Conservation (phyloP, 2,888 invertebrate genomes). For the Sphaerophoria rueppellii region DNA sequence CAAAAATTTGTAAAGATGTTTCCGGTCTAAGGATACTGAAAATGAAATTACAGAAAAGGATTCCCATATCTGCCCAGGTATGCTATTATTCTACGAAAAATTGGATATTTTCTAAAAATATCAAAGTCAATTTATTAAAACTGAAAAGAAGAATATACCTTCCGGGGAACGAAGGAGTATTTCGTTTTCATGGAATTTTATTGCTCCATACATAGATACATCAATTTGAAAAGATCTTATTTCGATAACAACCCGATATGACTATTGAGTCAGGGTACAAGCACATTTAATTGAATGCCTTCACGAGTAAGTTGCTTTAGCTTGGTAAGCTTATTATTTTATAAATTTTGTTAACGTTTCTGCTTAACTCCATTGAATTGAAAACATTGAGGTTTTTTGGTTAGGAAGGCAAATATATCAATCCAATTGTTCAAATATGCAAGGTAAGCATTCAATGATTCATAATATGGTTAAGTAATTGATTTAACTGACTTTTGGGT, state of each 20-base stretch:
- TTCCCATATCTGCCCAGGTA: conserved; percentile 36
- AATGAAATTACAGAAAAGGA: neutral
- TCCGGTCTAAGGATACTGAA: conserved; percentile 25
- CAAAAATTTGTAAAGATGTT: neutral
- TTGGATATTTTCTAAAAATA: conserved; percentile 26
- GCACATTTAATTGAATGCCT: neutral
- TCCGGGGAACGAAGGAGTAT: neutral
- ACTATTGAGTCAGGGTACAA: too few relatives aligned
- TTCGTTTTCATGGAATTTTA: neutral
- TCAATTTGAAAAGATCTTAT: neutral
- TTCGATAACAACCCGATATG: neutral
- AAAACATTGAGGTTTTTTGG: neutral
- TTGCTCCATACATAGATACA: neutral
- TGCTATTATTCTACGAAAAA: conserved; percentile 38
- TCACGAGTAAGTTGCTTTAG: neutral
- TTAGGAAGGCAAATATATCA: neutral
- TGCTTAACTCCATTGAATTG: neutral
- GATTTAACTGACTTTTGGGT: too few relatives aligned
- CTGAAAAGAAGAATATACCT: neutral
- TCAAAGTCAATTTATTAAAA: neutral
- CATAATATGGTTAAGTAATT: too few relatives aligned
- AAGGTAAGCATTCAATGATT: neutral
- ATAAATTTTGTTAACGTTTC: neutral
- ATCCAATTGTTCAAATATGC: neutral
- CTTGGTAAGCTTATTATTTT: neutral